These are phyloP conservation scores for Catajapyx aquilonaris DNA, from an alignment of 1,140 invertebrate species.

Conservation along the genomic window DNA sequence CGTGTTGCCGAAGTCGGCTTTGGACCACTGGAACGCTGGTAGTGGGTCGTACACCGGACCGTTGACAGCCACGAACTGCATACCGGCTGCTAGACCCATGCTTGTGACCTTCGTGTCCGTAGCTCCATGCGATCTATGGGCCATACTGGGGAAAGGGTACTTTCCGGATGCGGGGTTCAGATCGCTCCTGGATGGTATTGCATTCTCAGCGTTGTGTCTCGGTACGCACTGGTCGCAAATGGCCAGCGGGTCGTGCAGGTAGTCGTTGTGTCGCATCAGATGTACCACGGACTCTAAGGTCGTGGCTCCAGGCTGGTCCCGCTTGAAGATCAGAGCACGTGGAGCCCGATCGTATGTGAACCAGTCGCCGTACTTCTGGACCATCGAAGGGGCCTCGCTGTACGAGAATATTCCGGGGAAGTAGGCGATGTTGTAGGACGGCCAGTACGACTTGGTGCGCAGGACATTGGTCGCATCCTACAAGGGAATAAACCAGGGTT, in stretches of 20 bases:
- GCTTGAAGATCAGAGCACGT: slow-evolving; percentile 36
- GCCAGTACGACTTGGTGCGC: slow-evolving; percentile 35
- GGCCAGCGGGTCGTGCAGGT: slow-evolving; percentile 39
- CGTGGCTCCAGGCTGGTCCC: slow-evolving; percentile 30
- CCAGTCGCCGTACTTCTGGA: slow-evolving; percentile 43
- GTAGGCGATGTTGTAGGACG: slow-evolving; percentile 52
- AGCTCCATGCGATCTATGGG: slow-evolving; percentile 39
- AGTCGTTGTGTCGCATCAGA: slow-evolving; percentile 55
- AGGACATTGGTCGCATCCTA: slow-evolving; percentile 33
- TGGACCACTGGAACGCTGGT: slow-evolving; percentile 41
- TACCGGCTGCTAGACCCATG: slow-evolving; percentile 15
- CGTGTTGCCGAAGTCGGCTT: slow-evolving; percentile 26
- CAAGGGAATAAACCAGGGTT: slow-evolving; percentile 9
- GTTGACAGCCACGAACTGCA: slow-evolving; percentile 31
- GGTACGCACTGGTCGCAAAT: slow-evolving; percentile 41
- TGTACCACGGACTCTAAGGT: slow-evolving; percentile 32
- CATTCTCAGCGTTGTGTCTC: slow-evolving; percentile 47
- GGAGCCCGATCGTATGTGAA: slow-evolving; percentile 41
- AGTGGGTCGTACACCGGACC: slow-evolving; percentile 35
- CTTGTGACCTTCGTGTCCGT: slow-evolving; percentile 39
- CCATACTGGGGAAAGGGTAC: slow-evolving; percentile 37
- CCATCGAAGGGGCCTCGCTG: slow-evolving; percentile 33
- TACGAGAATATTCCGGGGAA: slow-evolving; percentile 38
- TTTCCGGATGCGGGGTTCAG: slow-evolving; percentile 41
- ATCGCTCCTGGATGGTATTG: slow-evolving; percentile 44